phyloP scores from a whole-genome alignment of 2,113 vertebrate species.

The Porphyrio hochstetteri region DNA sequence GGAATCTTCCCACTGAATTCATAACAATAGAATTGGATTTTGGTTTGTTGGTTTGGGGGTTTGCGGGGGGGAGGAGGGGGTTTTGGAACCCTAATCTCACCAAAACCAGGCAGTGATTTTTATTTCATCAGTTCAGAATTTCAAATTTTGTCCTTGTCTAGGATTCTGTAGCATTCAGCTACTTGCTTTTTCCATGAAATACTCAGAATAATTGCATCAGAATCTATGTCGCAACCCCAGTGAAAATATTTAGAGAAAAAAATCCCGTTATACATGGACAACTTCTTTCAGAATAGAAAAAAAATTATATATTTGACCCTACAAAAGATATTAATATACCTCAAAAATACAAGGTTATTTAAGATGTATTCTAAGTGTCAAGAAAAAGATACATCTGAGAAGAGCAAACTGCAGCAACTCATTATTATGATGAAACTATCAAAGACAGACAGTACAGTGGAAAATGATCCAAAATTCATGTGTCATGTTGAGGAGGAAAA shows the following conservation, averaged over 20 bases:
- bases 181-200: background rate
- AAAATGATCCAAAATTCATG: background rate
- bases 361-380: background rate
- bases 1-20: background rate
- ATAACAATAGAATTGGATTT: background rate
- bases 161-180: background rate
- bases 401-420: background rate
- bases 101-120: background rate
- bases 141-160: background rate
- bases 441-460: background rate
- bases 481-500: background rate
- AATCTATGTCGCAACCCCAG: background rate
- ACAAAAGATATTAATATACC: background rate
- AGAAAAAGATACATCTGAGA: background rate
- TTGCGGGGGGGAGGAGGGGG: too few relatives aligned
- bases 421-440: background rate
- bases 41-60: too few relatives aligned
- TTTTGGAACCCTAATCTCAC: background rate
- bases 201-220: background rate
- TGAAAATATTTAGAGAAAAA: background rate
- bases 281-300: background rate
- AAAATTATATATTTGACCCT: background rate
- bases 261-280: background rate
- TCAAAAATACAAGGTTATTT: background rate
- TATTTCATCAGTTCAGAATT: background rate